Base-by-base conservation (phyloP, 1,140 invertebrate species). In the Musca vetustissima region DNA sequence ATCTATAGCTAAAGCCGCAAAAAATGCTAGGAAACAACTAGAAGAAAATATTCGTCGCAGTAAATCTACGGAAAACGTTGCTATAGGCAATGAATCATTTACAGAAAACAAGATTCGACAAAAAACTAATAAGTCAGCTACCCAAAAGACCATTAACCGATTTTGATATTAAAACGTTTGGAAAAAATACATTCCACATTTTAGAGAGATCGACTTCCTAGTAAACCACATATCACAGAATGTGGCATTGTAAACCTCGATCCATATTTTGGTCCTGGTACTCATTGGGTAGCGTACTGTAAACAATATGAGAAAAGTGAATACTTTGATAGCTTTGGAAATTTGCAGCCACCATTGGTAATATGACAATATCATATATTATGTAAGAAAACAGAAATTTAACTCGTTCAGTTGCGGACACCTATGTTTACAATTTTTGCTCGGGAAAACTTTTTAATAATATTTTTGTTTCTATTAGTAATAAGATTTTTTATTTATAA, bases 231-330 rank as follows among this genome's bases (percentile, higher is more conserved):
- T 53, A 68, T 43, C 57, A 73, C 72, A 61, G 75, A 83, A 77
- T 76, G 73, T 70, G 75, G 69, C 15, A 75, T 82, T 49, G 19
- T 80, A 22, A 82, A 79, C 71, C 73, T 80, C 68, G 77, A 82
- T 71, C 55, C 64, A 55, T 69, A 55, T 19, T 4, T 4, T 49
- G 47, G 47, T 49, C 13, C 17, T 3, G 47, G 47, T 14, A 49
- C 47, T 4, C 47, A 49, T 49, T 17, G 47, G 47, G 47, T 49
- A 49, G 47, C 17, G 14, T 49, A 49, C 14, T 49, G 14, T 49
- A 49, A 17, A 49, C 4, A 49, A 3, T 3, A 49, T 3, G 14
- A 49, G 14, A 15, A 49, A 6, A 15, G 14, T 3, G 47, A 49
- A 49, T 49, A 17, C 47, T 49, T 49, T 49, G 47, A 49, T 49